Conservation (phyloP, 53 echinoderm and acorn worm genomes). For the Holothuria scabra region DNA sequence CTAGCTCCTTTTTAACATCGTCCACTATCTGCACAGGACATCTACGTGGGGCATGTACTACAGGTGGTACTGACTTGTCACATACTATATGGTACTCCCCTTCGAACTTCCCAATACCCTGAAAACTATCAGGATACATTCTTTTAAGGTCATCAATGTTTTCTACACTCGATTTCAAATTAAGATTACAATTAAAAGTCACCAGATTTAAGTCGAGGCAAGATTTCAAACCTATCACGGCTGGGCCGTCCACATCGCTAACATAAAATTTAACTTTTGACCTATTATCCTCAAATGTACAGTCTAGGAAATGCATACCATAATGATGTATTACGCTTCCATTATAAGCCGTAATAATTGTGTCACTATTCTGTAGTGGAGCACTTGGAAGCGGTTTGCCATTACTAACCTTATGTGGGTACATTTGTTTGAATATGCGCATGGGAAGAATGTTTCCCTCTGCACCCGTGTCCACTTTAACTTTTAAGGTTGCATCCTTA, state of each 20-base stretch:
- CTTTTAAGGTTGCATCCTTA: too few species aligned
- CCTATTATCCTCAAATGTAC: conserved; percentile 20
- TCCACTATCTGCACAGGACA: conserved; percentile 62
- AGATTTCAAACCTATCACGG: conserved; percentile 58
- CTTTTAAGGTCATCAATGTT: conserved; percentile 53
- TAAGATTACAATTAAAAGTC: conserved; percentile 34
- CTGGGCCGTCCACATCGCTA: conserved; percentile 55
- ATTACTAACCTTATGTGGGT: conserved; percentile 21
- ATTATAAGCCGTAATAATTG: conserved; percentile 68
- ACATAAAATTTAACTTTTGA: conserved; percentile 46
- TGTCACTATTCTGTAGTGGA: neutral
- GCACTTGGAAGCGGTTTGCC: conserved; percentile 20
- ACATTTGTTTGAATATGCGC: conserved; percentile 56
- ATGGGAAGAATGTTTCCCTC: too few species aligned
- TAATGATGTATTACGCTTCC: conserved; percentile 54
- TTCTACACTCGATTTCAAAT: neutral
- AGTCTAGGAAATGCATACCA: conserved; percentile 49
- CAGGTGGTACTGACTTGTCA: conserved; percentile 57
- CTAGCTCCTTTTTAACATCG: conserved; percentile 68
- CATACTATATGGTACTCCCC: conserved; percentile 65
- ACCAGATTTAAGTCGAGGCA: conserved; percentile 40
- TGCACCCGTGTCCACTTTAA: conserved; percentile 54
- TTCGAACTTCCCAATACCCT: conserved; percentile 60
- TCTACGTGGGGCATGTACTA: conserved; percentile 62
- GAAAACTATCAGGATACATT: conserved; percentile 65